Conservation (phyloP, 1,140 invertebrate species). For the Acromyrmex charruanus region DNA sequence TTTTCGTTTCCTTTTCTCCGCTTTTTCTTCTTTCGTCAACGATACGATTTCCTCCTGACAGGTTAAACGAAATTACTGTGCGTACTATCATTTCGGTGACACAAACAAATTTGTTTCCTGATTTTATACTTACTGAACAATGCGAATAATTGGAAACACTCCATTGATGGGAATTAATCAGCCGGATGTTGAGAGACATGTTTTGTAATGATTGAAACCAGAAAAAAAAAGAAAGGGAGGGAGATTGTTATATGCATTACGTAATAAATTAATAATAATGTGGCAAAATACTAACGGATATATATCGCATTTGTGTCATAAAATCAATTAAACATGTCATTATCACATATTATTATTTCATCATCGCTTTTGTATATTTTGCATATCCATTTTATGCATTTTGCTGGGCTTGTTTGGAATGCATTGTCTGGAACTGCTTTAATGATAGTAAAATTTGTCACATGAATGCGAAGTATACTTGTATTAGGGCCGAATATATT, state of each 20-base stretch:
- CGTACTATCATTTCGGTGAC: background rate
- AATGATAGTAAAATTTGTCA: conserved; percentile 54
- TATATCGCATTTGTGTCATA: conserved; percentile 16
- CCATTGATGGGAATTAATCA: conserved; percentile 1
- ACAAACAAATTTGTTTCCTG: background rate
- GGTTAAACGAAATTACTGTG: background rate
- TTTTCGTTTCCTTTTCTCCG: background rate
- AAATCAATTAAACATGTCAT: conserved; percentile 42
- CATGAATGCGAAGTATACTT: conserved; percentile 29
- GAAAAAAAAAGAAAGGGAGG: background rate
- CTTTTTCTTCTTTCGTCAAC: conserved; percentile 18
- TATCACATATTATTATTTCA: conserved; percentile 37
- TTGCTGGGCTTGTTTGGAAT: conserved; percentile 24
- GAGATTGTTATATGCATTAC: background rate
- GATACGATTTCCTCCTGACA: background rate
- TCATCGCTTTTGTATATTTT: background rate
- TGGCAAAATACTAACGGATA: background rate
- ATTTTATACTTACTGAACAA: background rate
- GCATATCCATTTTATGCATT: conserved; percentile 28
- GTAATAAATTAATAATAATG: conserved; percentile 26
- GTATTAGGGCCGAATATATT: conserved; percentile 44
- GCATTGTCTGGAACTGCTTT: conserved; percentile 37
- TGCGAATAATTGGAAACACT: background rate
- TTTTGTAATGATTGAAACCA: background rate
- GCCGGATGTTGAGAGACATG: background rate